Base-by-base conservation (phyloP, 1,140 invertebrate species). In the Drosophila sproati region DNA sequence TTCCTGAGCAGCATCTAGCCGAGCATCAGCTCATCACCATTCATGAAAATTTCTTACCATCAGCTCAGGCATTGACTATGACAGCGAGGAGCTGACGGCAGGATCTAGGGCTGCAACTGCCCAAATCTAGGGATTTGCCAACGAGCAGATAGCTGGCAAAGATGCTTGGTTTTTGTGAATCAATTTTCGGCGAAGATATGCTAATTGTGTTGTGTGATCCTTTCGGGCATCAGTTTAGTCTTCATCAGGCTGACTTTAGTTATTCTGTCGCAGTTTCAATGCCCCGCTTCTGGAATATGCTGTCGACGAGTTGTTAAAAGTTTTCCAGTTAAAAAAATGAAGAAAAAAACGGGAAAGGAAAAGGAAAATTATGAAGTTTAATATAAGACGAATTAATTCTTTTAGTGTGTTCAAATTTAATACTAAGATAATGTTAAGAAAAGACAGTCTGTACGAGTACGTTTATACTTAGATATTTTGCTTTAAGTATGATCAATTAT, bases 311-410 rank as follows among this genome's bases (percentile, higher is more conserved):
- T 96, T 94, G 68, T 90, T 97, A 97, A 6, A 96, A 97, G 0
- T 91, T 98, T 39, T 96, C 96, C 5, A 98, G 98, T 92, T 97
- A 94, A 95, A 48, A 94, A 94, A 48, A 98, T 98, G 97, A 98
- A 92, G 1, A 20, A 20, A 20, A 20, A 20, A 20, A 20, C 20
- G 97, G 97, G 1, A 78, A 91, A 12, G 94, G 96, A 20, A 20
- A 20, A 20, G 35, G 5, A 7, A 8, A 37, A 4, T 37, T 37
- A 37, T 37, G 20, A 12, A 37, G 35, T 37, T 3, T 37, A 37
- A 4, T 12, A 12, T 12, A 12, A 12, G 12, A 12, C 12, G 12
- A 20, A 20, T 20, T 20, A 20, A 20, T 20, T 20, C 20, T 20
- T 20, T 20, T 20, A 20, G 20, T 20, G 20, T 20, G 20, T 2